Conservation (phyloP, 2,888 invertebrate species). For the Nycteola revayana region DNA sequence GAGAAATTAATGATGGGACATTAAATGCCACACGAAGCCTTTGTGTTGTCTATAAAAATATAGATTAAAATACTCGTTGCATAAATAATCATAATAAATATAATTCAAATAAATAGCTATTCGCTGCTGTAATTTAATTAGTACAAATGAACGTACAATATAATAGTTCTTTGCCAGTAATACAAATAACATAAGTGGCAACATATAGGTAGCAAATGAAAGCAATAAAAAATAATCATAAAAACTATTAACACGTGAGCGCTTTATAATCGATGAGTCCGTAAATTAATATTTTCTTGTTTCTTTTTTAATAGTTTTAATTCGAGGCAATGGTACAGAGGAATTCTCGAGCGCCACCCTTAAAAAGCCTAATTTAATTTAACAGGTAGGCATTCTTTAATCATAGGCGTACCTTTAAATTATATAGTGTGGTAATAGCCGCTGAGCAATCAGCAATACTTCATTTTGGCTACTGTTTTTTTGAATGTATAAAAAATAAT, state of each 20-base stretch:
- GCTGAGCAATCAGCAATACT: conserved; percentile 77
- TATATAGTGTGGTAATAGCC: conserved; percentile 74
- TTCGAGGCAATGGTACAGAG: conserved; percentile 48
- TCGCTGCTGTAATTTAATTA: too few species aligned
- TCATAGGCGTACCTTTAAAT: conserved; percentile 77
- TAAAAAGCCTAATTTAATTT: conserved; percentile 81
- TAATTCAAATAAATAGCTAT: too few species aligned
- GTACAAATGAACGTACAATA: too few species aligned
- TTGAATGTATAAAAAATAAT: conserved; percentile 54
- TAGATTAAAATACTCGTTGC: too few species aligned
- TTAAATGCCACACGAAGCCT: too few species aligned
- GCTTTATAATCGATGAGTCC: conserved; percentile 64
- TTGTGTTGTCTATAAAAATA: too few species aligned
- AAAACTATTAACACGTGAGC: conserved; percentile 70
- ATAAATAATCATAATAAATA: too few species aligned
- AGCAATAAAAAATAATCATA: conserved; percentile 50
- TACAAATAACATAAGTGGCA: too few species aligned
- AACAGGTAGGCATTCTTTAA: conserved; percentile 80
- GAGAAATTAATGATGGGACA: too few species aligned
- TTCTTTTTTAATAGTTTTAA: conserved; percentile 58
- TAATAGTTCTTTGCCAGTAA: too few species aligned
- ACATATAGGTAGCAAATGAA: too few species aligned
- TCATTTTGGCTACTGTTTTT: conserved; percentile 78
- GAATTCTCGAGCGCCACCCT: conserved; percentile 68
- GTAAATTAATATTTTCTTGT: conserved; percentile 65